phyloP scores from a whole-genome alignment of 2,797 vertebrate genomes.

The Malurus leucopterus region DNA sequence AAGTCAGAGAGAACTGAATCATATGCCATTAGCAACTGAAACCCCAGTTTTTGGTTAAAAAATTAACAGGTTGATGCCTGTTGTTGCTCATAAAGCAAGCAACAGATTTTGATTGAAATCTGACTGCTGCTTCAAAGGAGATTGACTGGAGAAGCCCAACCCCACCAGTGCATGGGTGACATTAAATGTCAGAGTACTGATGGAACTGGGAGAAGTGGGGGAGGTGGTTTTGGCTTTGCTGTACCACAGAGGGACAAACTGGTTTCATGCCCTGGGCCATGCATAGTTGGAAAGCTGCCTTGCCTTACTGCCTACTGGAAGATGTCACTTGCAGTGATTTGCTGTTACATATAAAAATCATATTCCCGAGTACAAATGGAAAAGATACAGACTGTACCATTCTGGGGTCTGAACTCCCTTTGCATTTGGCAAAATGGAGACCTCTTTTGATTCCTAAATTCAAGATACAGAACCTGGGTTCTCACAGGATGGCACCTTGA shows the following conservation, averaged over 20 bases:
- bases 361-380: neutral
- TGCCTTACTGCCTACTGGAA: neutral
- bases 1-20: slow-evolving; percentile 7
- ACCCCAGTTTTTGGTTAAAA: neutral
- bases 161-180: neutral
- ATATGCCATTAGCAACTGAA: slow-evolving; percentile 1
- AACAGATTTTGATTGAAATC: neutral
- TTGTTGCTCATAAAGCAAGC: neutral
- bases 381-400: neutral
- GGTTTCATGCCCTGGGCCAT: neutral
- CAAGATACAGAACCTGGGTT: neutral
- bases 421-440: neutral
- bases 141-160: neutral
- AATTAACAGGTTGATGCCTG: neutral
- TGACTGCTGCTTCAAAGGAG: neutral
- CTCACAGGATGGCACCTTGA: fast-evolving
- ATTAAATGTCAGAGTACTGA: neutral
- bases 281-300: neutral
- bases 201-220: neutral
- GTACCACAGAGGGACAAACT: neutral
- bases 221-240: neutral
- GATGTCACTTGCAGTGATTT: neutral
- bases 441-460: neutral
- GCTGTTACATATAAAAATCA: neutral
- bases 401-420: neutral